These are phyloP conservation scores for Scleropages formosus DNA, from an alignment of 2,797 vertebrate genomes.

Conservation along the genomic window DNA sequence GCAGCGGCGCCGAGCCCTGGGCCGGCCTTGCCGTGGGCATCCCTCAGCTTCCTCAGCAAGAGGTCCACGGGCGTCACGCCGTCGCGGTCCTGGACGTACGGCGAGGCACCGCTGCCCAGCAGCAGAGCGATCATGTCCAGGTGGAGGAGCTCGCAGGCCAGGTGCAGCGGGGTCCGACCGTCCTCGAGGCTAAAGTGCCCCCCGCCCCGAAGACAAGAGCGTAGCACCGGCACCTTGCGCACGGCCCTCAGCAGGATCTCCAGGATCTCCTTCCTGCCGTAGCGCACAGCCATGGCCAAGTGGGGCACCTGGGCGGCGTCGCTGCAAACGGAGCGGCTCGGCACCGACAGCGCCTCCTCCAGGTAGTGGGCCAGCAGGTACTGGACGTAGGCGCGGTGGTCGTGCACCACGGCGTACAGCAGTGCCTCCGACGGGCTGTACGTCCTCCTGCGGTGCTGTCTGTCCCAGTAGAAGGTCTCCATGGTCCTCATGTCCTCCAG, in stretches of 20 bases:
- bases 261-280: conserved; percentile 77
- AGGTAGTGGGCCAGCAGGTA: conserved; percentile 75
- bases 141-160: conserved; percentile 80
- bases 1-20: conserved; percentile 57
- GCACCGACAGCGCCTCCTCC: conserved; percentile 75
- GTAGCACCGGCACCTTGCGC: conserved; percentile 64
- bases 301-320: conserved; percentile 76
- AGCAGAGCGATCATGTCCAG: conserved; percentile 75
- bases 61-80: conserved; percentile 78
- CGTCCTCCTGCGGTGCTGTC: conserved; percentile 61
- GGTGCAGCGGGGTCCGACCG: conserved; percentile 76
- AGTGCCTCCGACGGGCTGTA: conserved; percentile 83
- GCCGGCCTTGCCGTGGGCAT: conserved; percentile 44
- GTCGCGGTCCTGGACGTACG: conserved; percentile 70
- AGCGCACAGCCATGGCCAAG: conserved; percentile 78
- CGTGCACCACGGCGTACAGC: conserved; percentile 84
- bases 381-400: conserved; percentile 79
- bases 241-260: conserved; percentile 76
- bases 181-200: conserved; percentile 73
- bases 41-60: conserved; percentile 74
- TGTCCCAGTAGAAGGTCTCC: conserved; percentile 76
- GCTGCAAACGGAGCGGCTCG: conserved; percentile 78
- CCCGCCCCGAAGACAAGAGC: conserved; percentile 65
- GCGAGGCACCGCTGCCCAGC: conserved; percentile 77
- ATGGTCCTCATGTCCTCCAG: conserved; percentile 77